Conservation (phyloP, 2,888 invertebrate species). For the Drosophila histrio region DNA sequence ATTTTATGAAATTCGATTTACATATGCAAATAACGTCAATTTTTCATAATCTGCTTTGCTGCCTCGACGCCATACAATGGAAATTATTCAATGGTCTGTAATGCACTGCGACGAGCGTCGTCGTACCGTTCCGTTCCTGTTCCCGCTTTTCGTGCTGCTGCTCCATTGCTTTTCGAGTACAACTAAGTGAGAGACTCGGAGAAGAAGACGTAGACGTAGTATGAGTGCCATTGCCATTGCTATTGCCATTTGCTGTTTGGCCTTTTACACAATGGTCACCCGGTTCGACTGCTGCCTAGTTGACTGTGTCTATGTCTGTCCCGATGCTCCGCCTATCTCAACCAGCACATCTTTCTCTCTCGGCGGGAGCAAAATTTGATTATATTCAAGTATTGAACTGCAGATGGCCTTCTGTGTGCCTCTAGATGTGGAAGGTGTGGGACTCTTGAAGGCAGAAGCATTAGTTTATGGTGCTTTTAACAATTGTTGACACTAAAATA, state of each 20-base stretch:
- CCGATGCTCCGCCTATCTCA: slow-evolving; percentile 40
- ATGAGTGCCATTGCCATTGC: slow-evolving; percentile 10
- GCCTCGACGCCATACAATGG: slow-evolving; percentile 68
- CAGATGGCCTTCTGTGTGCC: slow-evolving; percentile 51
- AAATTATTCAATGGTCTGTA: slow-evolving; percentile 83
- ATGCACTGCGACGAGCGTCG: slow-evolving; percentile 60
- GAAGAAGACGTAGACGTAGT: not conserved
- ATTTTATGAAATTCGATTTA: slow-evolving; percentile 83
- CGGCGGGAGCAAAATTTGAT: slow-evolving; percentile 66
- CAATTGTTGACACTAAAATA: slow-evolving; percentile 83
- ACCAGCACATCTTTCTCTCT: slow-evolving; percentile 42
- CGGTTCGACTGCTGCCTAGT: slow-evolving; percentile 69
- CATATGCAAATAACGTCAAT: slow-evolving; percentile 84
- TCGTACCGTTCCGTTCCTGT: not conserved
- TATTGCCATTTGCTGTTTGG: slow-evolving; percentile 47
- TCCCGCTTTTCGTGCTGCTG: slow-evolving; percentile 39
- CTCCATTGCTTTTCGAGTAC: slow-evolving; percentile 72
- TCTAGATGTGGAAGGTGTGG: slow-evolving; percentile 20
- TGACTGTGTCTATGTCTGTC: slow-evolving; percentile 53
- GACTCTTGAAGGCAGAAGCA: slow-evolving; percentile 45
- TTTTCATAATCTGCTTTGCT: slow-evolving; percentile 82
- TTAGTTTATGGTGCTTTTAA: slow-evolving; percentile 82
- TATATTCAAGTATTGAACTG: slow-evolving; percentile 77
- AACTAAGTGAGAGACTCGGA: slow-evolving; percentile 35
- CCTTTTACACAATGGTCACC: slow-evolving; percentile 65